These are phyloP conservation scores for Macrobrachium rosenbergii DNA, from an alignment of 1,140 invertebrate genomes.

Conservation along the genomic window DNA sequence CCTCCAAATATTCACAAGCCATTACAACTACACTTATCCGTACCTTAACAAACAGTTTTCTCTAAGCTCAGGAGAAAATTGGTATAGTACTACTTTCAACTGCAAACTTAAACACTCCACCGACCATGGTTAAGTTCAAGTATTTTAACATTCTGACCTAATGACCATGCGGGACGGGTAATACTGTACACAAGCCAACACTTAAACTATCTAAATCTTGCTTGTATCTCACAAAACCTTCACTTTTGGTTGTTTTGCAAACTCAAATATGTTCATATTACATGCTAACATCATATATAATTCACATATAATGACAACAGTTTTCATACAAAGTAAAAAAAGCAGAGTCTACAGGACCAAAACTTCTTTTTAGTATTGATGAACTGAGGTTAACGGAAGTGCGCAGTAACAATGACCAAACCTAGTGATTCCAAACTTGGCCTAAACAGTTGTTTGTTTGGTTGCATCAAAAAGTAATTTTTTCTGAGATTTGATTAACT, in stretches of 20 bases:
- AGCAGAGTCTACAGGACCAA: slow-evolving; percentile 49
- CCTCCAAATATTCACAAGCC: slow-evolving; percentile 52
- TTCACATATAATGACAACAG: not conserved
- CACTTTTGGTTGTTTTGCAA: not conserved
- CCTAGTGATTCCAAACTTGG: slow-evolving; percentile 11
- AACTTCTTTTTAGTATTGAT: slow-evolving; percentile 55
- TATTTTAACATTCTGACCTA: too few relatives aligned
- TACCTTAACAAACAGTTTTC: not conserved
- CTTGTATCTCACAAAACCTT: too few relatives aligned
- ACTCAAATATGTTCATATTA: not conserved
- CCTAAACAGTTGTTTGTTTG: not conserved
- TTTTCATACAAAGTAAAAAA: slow-evolving; percentile 37
- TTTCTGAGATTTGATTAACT: not conserved
- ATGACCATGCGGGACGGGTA: too few relatives aligned
- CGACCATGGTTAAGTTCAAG: too few relatives aligned
- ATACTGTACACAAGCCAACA: too few relatives aligned
- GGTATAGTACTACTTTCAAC: not conserved
- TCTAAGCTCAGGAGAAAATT: not conserved
- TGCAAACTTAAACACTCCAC: not conserved
- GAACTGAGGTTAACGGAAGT: slow-evolving; percentile 49
- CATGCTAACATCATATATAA: not conserved
- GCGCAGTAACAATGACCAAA: slow-evolving; percentile 38
- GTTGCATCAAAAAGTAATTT: not conserved
- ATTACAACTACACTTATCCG: not conserved
- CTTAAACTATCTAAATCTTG: too few relatives aligned